A percentile compares a stretch with the other conserved stretches of the same genome.
These are phyloP conservation scores for Volucella bombylans DNA, from an alignment of 2,888 invertebrate genomes.

Conservation along the genomic window DNA sequence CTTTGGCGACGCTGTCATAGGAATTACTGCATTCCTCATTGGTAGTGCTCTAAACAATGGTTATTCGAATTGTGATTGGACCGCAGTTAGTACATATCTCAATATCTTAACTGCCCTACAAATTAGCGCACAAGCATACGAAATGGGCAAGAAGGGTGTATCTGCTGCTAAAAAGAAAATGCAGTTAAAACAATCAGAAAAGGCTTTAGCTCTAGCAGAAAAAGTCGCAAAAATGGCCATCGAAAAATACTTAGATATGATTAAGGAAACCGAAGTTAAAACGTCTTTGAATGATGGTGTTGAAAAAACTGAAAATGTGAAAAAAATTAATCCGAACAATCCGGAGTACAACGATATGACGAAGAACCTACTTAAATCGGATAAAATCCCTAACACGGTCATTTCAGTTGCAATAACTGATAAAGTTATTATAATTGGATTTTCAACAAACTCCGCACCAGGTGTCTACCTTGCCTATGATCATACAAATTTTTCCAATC, in stretches of 20 bases:
- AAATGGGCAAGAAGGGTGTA: neutral
- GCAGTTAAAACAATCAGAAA: neutral
- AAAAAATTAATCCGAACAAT: neutral
- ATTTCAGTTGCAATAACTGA: conserved; percentile 18
- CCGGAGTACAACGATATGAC: neutral
- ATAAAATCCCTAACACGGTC: conserved; percentile 31
- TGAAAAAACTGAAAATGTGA: neutral
- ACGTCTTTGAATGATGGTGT: neutral
- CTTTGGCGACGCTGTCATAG: neutral
- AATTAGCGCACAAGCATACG: neutral
- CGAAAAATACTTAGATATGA: neutral
- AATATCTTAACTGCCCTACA: conserved; percentile 39
- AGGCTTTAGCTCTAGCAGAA: neutral
- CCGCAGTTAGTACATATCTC: conserved; percentile 31
- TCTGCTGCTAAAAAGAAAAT: neutral
- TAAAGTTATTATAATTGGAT: conserved; percentile 15
- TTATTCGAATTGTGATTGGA: conserved; percentile 24
- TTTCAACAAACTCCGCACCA: conserved; percentile 28
- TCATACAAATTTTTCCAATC: conserved; percentile 16
- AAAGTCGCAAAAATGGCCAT: neutral
- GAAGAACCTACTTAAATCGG: neutral
- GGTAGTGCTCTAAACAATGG: conserved; percentile 10
- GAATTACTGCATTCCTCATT: neutral
- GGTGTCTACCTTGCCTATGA: conserved; percentile 25
- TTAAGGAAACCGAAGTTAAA: neutral